Evolutionary conservation across 2,888 invertebrate species (phyloP).

Genomic region (Aethes cnicana): DNA sequence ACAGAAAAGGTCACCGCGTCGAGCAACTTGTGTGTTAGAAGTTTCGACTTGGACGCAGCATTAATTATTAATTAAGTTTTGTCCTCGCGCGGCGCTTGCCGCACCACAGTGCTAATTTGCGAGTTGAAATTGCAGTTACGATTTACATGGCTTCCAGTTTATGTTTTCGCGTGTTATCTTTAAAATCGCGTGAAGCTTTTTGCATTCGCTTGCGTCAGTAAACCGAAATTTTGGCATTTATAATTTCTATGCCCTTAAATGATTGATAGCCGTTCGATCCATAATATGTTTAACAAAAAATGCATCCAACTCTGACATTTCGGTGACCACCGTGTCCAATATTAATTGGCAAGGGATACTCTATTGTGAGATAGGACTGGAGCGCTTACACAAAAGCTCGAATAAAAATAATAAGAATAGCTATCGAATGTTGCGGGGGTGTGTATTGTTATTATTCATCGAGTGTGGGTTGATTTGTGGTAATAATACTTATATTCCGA

Average conservation of each 20-base stretch:
- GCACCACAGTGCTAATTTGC: slow-evolving; percentile 50
- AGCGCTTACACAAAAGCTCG: slow-evolving; percentile 64
- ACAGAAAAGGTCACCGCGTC: slow-evolving; percentile 64
- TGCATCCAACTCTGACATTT: slow-evolving; percentile 66
- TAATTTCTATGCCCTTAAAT: slow-evolving; percentile 30
- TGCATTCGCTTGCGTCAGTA: slow-evolving; percentile 20
- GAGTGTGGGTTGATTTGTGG: slow-evolving; percentile 36
- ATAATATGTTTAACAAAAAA: slow-evolving; percentile 57
- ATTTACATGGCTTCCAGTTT: background rate
- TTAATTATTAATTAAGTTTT: slow-evolving; percentile 70
- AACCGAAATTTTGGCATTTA: slow-evolving; percentile 3
- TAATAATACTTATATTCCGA: slow-evolving; percentile 24
- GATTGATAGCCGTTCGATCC: slow-evolving; percentile 54
- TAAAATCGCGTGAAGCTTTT: background rate
- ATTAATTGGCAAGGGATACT: slow-evolving; percentile 80
- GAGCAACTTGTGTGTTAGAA: slow-evolving; percentile 63
- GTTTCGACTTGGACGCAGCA: slow-evolving; percentile 57
- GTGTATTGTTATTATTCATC: slow-evolving; percentile 55
- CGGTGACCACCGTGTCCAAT: slow-evolving; percentile 76
- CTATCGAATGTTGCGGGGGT: slow-evolving; percentile 67
- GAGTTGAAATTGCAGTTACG: slow-evolving; percentile 35
- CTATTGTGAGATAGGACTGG: slow-evolving; percentile 60
- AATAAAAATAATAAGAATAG: slow-evolving; percentile 72
- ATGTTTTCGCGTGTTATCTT: background rate
- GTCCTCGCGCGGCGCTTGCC: slow-evolving; percentile 39